Conservation (phyloP, 2,888 invertebrate species). For the Drosophila prostipennis region DNA sequence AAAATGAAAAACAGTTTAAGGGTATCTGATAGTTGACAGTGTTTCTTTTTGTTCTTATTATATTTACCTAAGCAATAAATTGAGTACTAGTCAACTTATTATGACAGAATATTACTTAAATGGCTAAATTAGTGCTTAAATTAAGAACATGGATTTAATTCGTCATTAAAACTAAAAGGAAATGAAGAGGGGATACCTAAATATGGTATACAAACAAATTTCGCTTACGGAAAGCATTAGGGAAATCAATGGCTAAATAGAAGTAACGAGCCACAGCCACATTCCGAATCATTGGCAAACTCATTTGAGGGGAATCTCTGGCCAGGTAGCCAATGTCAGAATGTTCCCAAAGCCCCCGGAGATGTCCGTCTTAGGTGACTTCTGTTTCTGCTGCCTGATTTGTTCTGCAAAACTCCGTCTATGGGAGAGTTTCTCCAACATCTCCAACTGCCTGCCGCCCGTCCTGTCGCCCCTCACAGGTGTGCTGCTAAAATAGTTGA, state of each 20-base stretch:
- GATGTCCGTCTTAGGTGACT: conserved; percentile 39
- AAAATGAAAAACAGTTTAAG: no score
- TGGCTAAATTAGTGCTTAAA: neutral
- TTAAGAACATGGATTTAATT: neutral
- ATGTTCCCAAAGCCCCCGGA: conserved; percentile 36
- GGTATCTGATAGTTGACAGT: no score
- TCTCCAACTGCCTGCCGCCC: neutral
- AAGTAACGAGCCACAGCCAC: conserved; percentile 25
- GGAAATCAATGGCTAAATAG: conserved; percentile 24
- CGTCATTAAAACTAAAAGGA: neutral
- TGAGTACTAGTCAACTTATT: no score
- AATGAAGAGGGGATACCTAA: neutral
- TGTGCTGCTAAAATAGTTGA: conserved; percentile 49
- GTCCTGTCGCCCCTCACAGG: conserved; percentile 18
- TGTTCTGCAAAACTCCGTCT: conserved; percentile 31
- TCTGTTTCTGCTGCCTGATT: conserved; percentile 16
- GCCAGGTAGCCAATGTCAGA: conserved; percentile 13
- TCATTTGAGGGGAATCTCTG: conserved; percentile 20
- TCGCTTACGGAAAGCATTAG: conserved; percentile 23
- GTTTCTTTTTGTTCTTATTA: neutral
- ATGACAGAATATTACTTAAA: no score
- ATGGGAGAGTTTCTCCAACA: conserved; percentile 12
- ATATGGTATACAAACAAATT: conserved; percentile 3
- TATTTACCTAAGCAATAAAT: neutral
- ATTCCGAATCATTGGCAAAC: conserved; percentile 14